A percentile compares a stretch with the other conserved stretches of the same genome.
These are phyloP conservation scores for Xestia xanthographa DNA, from an alignment of 2,888 invertebrate species.

Conservation along the genomic window DNA sequence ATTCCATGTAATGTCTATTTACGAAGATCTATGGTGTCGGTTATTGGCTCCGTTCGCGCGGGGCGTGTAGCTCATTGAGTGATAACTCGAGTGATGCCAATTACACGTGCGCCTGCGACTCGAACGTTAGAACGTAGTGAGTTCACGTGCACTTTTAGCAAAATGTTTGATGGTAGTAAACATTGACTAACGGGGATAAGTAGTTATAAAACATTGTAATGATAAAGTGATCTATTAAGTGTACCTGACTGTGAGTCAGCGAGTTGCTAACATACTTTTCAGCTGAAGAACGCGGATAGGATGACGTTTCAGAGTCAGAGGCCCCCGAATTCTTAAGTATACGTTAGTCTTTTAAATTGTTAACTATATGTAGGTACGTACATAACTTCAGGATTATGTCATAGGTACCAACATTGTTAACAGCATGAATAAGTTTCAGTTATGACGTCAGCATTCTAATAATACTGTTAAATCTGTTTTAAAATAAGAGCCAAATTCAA, in stretches of 20 bases:
- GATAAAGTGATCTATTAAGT: constrained; percentile 25
- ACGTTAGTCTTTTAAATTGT: constrained; percentile 2
- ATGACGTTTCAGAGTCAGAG: background rate
- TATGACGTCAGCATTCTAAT: constrained; percentile 5
- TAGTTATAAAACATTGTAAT: constrained; percentile 2
- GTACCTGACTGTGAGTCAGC: constrained; percentile 25
- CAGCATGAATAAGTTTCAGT: background rate
- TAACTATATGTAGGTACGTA: background rate
- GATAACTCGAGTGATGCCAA: constrained; percentile 48
- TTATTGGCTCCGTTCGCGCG: constrained; percentile 44
- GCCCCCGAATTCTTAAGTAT: background rate
- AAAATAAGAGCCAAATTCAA: background rate
- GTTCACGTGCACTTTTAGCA: constrained; percentile 35
- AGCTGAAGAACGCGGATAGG: background rate
- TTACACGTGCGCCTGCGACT: constrained; percentile 46
- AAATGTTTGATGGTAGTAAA: constrained; percentile 43
- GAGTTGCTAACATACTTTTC: background rate
- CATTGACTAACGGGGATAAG: constrained; percentile 34
- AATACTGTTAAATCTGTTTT: background rate
- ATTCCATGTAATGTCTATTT: constrained; percentile 62
- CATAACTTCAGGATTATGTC: constrained; percentile 33
- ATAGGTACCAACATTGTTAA: constrained; percentile 22
- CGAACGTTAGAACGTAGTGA: background rate
- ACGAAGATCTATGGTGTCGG: constrained; percentile 31
- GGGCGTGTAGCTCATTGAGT: constrained; percentile 48